A percentile compares a stretch with the other conserved stretches of the same genome.
Conservation (phyloP, 2,113 vertebrate genomes). For the Rhinoderma darwinii region DNA sequence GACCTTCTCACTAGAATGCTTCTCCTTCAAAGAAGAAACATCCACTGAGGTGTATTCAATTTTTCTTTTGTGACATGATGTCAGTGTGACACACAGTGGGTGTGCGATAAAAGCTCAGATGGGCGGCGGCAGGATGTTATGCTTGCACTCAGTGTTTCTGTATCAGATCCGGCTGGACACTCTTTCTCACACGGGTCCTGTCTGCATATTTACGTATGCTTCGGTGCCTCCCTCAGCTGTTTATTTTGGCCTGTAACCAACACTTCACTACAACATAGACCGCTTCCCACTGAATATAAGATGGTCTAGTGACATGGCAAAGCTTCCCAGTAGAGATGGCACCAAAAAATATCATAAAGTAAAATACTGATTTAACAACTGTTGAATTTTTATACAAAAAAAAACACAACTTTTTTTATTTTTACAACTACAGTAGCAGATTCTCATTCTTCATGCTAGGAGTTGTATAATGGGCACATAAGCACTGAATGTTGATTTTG, state of each 20-base stretch:
- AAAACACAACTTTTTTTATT: neutral
- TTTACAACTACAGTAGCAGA: neutral
- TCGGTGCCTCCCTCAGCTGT: conserved; percentile 21
- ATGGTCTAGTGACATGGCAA: conserved; percentile 9
- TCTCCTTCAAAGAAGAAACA: neutral
- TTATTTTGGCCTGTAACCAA: conserved; percentile 48
- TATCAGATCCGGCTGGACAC: conserved; percentile 42
- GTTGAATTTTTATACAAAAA: neutral
- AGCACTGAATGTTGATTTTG: no score
- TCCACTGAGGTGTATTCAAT: neutral
- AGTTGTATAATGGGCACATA: no score
- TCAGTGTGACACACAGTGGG: conserved; percentile 11
- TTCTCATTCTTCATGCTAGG: neutral
- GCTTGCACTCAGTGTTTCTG: conserved; percentile 48
- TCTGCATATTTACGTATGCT: conserved; percentile 48
- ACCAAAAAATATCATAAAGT: neutral
- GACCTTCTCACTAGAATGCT: neutral
- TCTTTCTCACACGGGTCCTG: conserved; percentile 57
- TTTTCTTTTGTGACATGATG: neutral
- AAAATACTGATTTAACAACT: neutral
- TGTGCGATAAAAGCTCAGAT: conserved; percentile 13
- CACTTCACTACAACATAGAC: conserved; percentile 42
- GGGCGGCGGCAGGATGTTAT: conserved; percentile 54
- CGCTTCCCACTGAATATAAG: conserved; percentile 15
- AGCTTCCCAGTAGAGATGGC: conserved; percentile 5